Base-by-base conservation (phyloP, 2,888 invertebrate genomes). In the Tetragnatha montana region DNA sequence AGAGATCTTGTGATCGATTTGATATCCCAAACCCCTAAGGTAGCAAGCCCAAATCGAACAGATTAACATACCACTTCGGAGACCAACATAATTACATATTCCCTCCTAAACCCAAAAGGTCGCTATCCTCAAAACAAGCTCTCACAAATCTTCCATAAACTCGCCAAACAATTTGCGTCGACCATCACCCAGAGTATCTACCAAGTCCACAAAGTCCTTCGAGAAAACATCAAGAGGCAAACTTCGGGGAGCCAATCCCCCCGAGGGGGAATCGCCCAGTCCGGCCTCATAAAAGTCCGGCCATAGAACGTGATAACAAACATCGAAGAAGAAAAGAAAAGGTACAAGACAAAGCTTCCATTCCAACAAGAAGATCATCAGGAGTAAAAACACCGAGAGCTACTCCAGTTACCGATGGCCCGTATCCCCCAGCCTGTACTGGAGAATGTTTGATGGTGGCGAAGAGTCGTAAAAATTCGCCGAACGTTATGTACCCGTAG, bases 401-500 rank as follows among this genome's bases (percentile, higher is more conserved):
- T 50, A 80, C 49, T 47, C 22, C 50, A 19, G 22, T 21, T 60
- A 74, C 69, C 60, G 75, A 68, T 47, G 76, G 68, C n/a, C 68
- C 69, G 69, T 47, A 69, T 35, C 76, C 76, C 75, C 76, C 76
- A 68, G 83, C 74, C 50, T 47, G 49, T 50, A 81, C 19, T 75
- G 75, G 17, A 50, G 86, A 51, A 73, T 79, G 86, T 80, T 86
- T 86, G 86, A 79, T 73, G 79, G 71, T 47, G 6, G 12, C 73
- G 60, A 68, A 17, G 51, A 75, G 81, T 81, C 75, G 81, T 81
- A 81, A 87, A 87, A 87, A 87, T 81, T 60, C 81, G 68, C 69
- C 87, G 19, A 35, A 71, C 35, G 51, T 71, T 17, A 22, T 79
- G 70, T 79, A 86, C 60, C 74, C 73, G 22, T 22, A 14, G 68